These are phyloP conservation scores for Entomyzon cyanotis DNA, from an alignment of 2,113 vertebrate species.

Conservation along the genomic window DNA sequence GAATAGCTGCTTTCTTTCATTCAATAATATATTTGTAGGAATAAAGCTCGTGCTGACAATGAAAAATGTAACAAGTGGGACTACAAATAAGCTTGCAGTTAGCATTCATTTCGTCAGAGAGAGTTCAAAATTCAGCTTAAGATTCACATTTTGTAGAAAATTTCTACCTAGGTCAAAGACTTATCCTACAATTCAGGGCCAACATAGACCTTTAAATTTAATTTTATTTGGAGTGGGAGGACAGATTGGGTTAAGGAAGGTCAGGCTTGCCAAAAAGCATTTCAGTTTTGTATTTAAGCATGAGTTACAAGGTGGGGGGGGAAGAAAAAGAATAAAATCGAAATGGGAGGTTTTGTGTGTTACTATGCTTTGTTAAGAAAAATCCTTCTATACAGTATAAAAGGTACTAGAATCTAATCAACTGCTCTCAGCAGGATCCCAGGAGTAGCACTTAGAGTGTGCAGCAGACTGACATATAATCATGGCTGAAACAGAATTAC, in stretches of 20 bases:
- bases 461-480: not conserved
- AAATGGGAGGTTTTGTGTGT: not conserved
- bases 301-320: not conserved
- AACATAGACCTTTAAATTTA: not conserved
- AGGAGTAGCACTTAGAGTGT: not conserved
- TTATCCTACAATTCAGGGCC: not conserved
- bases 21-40: conserved; percentile 40
- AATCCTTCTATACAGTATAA: not conserved
- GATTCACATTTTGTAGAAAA: not conserved
- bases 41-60: conserved; percentile 60
- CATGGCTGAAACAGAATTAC: conserved; percentile 21
- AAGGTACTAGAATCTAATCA: conserved; percentile 46
- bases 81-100: conserved; percentile 48
- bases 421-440: conserved; percentile 15
- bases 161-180: not conserved
- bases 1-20: conserved; percentile 43
- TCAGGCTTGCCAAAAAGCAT: not conserved
- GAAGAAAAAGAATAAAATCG: not conserved
- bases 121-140: conserved; percentile 12
- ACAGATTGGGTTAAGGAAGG: not conserved
- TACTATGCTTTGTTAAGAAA: not conserved
- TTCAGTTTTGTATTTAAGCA: conserved; percentile 9
- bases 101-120: conserved; percentile 44
- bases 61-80: conserved; percentile 39
- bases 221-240: not conserved